A percentile compares a stretch with the other conserved stretches of the same genome.
Conservation (phyloP, 1,140 invertebrate genomes). For the Globodera ellingtonae region DNA sequence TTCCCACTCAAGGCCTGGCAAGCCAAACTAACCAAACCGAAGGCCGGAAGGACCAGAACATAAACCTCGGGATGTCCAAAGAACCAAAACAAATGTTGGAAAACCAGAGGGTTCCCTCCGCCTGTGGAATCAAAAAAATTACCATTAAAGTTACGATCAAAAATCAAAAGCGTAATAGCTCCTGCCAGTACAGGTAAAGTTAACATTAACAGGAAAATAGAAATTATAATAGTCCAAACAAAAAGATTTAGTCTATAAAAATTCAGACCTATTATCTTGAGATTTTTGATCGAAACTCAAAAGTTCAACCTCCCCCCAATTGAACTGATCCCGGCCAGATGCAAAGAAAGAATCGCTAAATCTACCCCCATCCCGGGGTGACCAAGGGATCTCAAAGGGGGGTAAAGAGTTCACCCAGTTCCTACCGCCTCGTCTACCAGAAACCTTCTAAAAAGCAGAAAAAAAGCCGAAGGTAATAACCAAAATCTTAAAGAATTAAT, state of each 20-base stretch:
- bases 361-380: background rate
- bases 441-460: too few relatives aligned
- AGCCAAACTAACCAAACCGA: constrained; percentile 63
- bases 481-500: too few relatives aligned
- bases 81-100: constrained; percentile 80
- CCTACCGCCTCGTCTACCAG: background rate
- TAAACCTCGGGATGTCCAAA: constrained; percentile 79
- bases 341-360: background rate
- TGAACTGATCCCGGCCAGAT: background rate
- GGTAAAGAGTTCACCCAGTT: constrained; percentile 3
- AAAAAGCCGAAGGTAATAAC: too few relatives aligned
- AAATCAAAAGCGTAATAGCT: constrained; percentile 76
- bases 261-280: background rate
- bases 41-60: constrained; percentile 72
- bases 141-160: constrained; percentile 75
- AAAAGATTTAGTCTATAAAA: constrained; percentile 59
- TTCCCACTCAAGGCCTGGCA: constrained; percentile 50
- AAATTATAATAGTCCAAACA: constrained; percentile 74
- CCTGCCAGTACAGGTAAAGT: constrained; percentile 75
- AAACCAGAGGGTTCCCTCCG: constrained; percentile 75
- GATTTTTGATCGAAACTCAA: background rate
- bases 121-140: constrained; percentile 74
- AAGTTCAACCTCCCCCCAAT: background rate
- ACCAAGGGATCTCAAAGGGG: background rate
- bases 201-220: constrained; percentile 72